Conservation (phyloP, 2,797 vertebrate genomes). For the Dendrocincla fuliginosa region DNA sequence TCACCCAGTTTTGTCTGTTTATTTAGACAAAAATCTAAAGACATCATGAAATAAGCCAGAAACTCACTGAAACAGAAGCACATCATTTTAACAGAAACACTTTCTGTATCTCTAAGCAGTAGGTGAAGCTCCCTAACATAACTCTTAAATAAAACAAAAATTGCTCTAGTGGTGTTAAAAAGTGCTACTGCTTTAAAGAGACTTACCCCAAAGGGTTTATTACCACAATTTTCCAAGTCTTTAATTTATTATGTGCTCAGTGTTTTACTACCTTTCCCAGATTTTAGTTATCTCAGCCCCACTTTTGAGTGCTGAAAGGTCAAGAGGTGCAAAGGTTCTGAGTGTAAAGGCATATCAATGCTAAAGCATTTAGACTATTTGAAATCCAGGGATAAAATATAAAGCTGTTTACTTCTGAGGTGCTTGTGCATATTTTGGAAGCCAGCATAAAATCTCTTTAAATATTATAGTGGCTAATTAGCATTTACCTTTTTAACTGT, state of each 20-base stretch:
- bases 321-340: conserved; percentile 15
- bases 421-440: background rate
- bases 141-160: conserved; percentile 16
- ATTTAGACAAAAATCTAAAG: background rate
- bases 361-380: background rate
- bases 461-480: background rate
- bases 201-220: conserved; percentile 35
- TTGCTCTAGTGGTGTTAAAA: conserved; percentile 17
- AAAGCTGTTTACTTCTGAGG: conserved; percentile 17
- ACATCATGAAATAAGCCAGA: background rate
- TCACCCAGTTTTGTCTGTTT: background rate
- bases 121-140: background rate
- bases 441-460: background rate
- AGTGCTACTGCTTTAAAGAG: conserved; percentile 23
- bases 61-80: background rate
- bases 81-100: background rate
- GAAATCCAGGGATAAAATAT: conserved; percentile 47
- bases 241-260: background rate
- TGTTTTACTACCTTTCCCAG: conserved; percentile 4
- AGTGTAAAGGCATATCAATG: background rate
- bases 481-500: background rate
- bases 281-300: conserved; percentile 6
- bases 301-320: conserved; percentile 47
- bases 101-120: background rate
- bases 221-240: conserved; percentile 37